Evolutionary conservation across 2,797 vertebrate genomes (phyloP).

Genomic region (Craterocephalus amniculus): DNA sequence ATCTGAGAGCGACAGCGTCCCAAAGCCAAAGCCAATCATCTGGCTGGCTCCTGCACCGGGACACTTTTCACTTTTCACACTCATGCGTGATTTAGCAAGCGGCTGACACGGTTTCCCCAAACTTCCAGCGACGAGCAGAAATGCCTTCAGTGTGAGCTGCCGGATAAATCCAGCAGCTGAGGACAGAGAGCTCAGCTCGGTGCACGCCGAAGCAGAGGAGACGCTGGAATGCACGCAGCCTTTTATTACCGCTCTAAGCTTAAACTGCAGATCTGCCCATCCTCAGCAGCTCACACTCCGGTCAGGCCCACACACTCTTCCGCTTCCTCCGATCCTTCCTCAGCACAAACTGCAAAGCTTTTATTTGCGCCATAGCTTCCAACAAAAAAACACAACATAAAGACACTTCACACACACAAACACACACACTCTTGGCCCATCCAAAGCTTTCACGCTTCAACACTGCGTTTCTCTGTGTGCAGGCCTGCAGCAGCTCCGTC

Average conservation of each 20-base stretch:
- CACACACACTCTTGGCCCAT: conserved; percentile 9
- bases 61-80: no score
- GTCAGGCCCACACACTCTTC: conserved; percentile 42
- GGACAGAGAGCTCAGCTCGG: conserved; percentile 24
- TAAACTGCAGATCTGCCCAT: not conserved
- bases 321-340: conserved; percentile 47
- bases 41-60: conserved; percentile 11
- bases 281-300: no score
- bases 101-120: conserved; percentile 44
- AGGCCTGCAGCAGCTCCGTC: no score
- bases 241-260: conserved; percentile 43
- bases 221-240: conserved; percentile 61
- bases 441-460: conserved; percentile 39
- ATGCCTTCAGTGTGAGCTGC: conserved; percentile 39
- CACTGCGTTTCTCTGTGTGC: no score
- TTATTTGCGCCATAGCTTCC: conserved; percentile 56
- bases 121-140: conserved; percentile 44
- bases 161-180: not conserved
- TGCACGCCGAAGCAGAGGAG: conserved; percentile 60
- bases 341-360: conserved; percentile 46
- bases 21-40: not conserved
- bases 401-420: conserved; percentile 24
- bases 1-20: not conserved
- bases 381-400: not conserved
- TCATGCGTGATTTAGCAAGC: conserved; percentile 39